Percentiles rank a stretch among this genome's conserved stretches.
Conservation (phyloP, 2,888 invertebrate species). For the Drosophila atripex region DNA sequence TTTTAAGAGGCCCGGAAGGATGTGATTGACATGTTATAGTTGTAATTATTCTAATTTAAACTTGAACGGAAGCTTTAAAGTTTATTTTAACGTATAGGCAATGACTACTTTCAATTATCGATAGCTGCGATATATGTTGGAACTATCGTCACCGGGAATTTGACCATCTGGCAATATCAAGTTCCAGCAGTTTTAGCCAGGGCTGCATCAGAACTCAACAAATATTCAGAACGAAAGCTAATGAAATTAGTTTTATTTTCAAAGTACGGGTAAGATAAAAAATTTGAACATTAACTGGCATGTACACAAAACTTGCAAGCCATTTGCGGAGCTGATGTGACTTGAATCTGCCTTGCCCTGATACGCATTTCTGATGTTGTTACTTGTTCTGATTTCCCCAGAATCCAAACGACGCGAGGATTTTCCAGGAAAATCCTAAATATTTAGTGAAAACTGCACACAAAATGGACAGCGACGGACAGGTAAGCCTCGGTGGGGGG, state of each 20-base stretch:
- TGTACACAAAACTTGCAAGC: too few species aligned
- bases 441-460: not conserved
- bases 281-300: not conserved
- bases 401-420: not conserved
- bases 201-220: not conserved
- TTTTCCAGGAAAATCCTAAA: not conserved
- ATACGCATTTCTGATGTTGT: not conserved
- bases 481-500: not conserved
- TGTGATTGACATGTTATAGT: too few species aligned
- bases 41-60: not conserved
- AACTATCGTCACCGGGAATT: too few species aligned
- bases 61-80: not conserved
- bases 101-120: not conserved
- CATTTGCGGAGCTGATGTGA: not conserved
- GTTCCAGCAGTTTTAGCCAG: not conserved
- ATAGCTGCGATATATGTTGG: not conserved
- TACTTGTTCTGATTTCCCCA: not conserved
- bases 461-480: not conserved
- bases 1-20: too few species aligned
- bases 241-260: not conserved
- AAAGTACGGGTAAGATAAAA: not conserved
- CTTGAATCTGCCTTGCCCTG: too few species aligned
- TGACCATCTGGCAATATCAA: too few species aligned
- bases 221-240: not conserved
- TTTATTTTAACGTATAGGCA: not conserved